Conservation (phyloP, 2,797 vertebrate species). For the Chiroxiphia lanceolata region DNA sequence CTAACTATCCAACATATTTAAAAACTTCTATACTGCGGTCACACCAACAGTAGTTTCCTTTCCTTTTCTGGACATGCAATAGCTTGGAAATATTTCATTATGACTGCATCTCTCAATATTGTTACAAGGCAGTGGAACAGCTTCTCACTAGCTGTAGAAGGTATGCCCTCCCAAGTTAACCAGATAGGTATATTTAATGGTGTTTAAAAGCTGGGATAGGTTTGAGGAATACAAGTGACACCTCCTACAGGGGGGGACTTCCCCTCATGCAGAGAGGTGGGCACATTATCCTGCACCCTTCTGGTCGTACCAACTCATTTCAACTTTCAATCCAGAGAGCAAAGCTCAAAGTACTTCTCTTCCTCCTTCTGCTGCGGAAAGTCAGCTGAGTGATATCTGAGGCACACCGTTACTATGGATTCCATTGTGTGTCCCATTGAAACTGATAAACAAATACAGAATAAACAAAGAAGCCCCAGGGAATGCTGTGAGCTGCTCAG, state of each 20-base stretch:
- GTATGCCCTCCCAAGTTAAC: not conserved
- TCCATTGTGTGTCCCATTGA: not conserved
- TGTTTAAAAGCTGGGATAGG: not conserved
- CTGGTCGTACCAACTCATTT: not conserved
- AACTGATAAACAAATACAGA: not conserved
- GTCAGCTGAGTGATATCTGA: not conserved
- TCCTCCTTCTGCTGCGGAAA: not conserved
- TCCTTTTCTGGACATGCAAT: not conserved
- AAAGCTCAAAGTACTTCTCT: not conserved
- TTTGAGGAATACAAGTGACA: not conserved
- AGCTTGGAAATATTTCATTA: not conserved
- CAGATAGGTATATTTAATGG: not conserved
- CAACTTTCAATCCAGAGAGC: not conserved
- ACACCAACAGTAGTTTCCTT: not conserved
- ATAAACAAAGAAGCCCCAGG: not conserved
- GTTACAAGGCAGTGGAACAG: not conserved
- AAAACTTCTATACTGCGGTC: not conserved
- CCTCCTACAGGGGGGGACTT: not conserved
- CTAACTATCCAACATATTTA: not conserved
- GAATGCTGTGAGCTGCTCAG: not conserved
- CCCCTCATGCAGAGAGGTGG: accelerated
- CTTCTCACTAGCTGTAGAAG: not conserved
- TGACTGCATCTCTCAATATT: not conserved
- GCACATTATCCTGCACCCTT: not conserved
- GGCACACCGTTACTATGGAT: accelerated